Evolutionary conservation across 2,888 invertebrate species (phyloP).

Genomic region (Zonitis immaculata): DNA sequence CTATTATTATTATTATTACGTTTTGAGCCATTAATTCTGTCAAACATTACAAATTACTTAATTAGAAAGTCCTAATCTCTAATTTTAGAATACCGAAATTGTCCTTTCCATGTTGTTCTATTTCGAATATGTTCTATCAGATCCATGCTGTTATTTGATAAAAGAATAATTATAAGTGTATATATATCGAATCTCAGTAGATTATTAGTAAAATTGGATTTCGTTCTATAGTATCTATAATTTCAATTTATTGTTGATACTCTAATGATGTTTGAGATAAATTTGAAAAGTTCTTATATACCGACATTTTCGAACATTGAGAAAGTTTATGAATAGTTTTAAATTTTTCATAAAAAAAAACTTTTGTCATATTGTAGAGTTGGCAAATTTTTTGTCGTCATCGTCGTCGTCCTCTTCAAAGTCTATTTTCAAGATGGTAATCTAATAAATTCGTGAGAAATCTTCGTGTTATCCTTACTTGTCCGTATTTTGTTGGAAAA

Average conservation of each 20-base stretch:
- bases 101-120: no score
- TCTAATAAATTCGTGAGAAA: no score
- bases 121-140: slow-evolving; percentile 4
- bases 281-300: not conserved
- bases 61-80: slow-evolving; percentile 14
- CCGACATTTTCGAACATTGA: not conserved
- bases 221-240: no score
- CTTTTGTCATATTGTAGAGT: not conserved
- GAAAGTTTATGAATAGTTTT: slow-evolving; percentile 1
- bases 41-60: slow-evolving; percentile 18
- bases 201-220: not conserved
- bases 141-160: no score
- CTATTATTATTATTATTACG: slow-evolving; percentile 2
- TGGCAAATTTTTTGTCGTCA: not conserved
- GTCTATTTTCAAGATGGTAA: not conserved
- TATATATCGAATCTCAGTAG: not conserved
- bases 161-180: no score
- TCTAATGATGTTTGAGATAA: not conserved
- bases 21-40: slow-evolving; percentile 8
- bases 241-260: not conserved
- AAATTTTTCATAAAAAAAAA: not conserved
- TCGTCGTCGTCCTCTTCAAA: no score
- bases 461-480: no score
- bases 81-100: slow-evolving; percentile 1
- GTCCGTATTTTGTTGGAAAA: no score